Evolutionary conservation across 2,888 invertebrate species (phyloP).

Genomic region (Erebia epiphron): DNA sequence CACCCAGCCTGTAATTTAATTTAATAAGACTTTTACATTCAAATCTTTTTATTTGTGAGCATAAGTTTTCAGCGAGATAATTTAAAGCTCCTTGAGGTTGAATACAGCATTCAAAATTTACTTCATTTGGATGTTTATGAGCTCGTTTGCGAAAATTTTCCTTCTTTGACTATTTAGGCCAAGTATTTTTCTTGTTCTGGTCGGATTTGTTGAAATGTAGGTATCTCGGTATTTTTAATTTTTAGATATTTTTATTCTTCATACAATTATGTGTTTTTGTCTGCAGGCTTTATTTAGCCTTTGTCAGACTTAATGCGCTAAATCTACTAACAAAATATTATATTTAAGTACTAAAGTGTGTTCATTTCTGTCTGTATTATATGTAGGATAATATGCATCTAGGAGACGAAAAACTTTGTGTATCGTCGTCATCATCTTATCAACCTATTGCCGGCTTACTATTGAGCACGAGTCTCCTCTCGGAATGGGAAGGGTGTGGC

Average conservation of each 20-base stretch:
- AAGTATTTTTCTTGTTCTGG: background rate
- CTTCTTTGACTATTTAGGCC: background rate
- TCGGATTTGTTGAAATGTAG: constrained; percentile 7
- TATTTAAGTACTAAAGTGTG: too few species aligned
- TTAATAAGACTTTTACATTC: constrained; percentile 29
- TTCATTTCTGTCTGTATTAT: too few species aligned
- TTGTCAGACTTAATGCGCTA: too few species aligned
- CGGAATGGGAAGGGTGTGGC: too few species aligned
- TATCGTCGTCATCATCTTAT: too few species aligned
- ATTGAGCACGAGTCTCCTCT: too few species aligned
- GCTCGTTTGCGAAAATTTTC: constrained; percentile 12
- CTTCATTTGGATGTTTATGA: constrained; percentile 16
- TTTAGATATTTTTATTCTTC: background rate
- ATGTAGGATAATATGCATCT: too few species aligned
- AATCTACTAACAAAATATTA: too few species aligned
- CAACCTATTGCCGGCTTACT: too few species aligned
- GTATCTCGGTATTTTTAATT: background rate
- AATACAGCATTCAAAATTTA: constrained; percentile 12
- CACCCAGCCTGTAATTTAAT: constrained; percentile 32
- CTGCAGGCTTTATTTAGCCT: background rate
- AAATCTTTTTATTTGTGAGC: constrained; percentile 26
- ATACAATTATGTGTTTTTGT: background rate
- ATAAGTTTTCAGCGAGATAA: constrained; percentile 21
- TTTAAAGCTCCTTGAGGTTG: constrained; percentile 18
- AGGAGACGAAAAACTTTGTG: too few species aligned